Percentiles rank a stretch among this genome's conserved stretches.
phyloP scores from a whole-genome alignment of 2,113 vertebrate species.

The Lethenteron reissneri region DNA sequence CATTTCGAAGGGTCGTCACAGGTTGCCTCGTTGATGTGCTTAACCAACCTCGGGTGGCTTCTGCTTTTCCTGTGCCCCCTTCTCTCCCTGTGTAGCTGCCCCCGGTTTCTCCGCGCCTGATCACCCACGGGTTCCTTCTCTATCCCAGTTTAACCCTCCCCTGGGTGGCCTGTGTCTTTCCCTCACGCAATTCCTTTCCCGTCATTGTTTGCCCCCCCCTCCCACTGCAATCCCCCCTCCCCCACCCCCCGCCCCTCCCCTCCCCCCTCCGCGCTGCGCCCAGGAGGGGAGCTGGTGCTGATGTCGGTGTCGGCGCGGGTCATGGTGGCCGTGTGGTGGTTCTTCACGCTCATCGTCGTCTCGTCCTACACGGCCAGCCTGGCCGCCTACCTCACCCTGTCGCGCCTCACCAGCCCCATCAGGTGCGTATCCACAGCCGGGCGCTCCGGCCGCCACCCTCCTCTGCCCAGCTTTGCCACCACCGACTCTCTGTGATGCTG shows the following conservation, averaged over 20 bases:
- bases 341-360: conserved; percentile 90
- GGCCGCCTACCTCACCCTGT: conserved; percentile 93
- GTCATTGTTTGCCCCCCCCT: neutral
- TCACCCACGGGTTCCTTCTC: neutral
- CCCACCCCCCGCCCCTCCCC: neutral
- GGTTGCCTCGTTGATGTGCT: no score
- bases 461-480: no score
- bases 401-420: conserved; percentile 87
- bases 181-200: neutral
- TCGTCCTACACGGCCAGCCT: conserved; percentile 94
- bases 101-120: neutral
- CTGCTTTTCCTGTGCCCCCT: neutral
- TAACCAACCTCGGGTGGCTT: neutral
- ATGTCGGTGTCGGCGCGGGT: conserved; percentile 80
- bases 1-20: no score
- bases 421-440: conserved; percentile 26
- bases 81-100: neutral
- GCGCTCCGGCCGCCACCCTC: no score
- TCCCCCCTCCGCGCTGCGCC: neutral
- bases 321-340: conserved; percentile 99
- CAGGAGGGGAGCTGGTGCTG: conserved; percentile 86
- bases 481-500: no score
- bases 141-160: neutral
- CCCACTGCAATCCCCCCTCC: neutral
- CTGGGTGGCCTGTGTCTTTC: neutral